Percentiles rank a stretch among this genome's conserved stretches.
Conservation (phyloP, 2,797 vertebrate species). For the Centroberyx gerrardi region DNA sequence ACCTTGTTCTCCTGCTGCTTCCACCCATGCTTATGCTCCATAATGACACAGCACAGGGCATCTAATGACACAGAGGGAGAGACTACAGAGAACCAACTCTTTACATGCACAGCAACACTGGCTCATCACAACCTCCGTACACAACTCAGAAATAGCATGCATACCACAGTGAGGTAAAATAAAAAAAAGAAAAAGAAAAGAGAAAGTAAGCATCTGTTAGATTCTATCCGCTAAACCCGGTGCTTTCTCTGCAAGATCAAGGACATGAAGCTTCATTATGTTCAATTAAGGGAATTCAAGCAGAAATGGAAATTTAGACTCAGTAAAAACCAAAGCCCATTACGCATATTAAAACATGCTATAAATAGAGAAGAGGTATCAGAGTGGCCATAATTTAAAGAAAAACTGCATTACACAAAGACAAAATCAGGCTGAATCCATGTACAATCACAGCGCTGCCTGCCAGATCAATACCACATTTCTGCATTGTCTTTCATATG, state of each 20-base stretch:
- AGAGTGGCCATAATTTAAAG: too few species aligned
- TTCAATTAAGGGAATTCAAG: background rate
- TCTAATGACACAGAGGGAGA: conserved; percentile 76
- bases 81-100: conserved; percentile 66
- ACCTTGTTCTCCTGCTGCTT: conserved; percentile 78
- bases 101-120: conserved; percentile 47
- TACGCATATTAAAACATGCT: background rate
- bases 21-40: conserved; percentile 71
- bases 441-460: too few species aligned
- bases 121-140: conserved; percentile 49
- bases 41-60: conserved; percentile 80
- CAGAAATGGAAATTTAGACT: background rate
- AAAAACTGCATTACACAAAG: too few species aligned
- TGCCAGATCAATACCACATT: too few species aligned
- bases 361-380: background rate
- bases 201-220: background rate
- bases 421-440: too few species aligned
- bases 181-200: background rate
- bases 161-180: conserved; percentile 1
- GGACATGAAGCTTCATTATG: background rate
- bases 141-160: conserved; percentile 26
- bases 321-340: background rate
- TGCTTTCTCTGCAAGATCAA: background rate
- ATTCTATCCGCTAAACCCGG: background rate
- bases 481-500: background rate